A percentile compares a stretch with the other conserved stretches of the same genome.
Conservation (phyloP, 2,113 vertebrate species). For the Pygoscelis adeliae region DNA sequence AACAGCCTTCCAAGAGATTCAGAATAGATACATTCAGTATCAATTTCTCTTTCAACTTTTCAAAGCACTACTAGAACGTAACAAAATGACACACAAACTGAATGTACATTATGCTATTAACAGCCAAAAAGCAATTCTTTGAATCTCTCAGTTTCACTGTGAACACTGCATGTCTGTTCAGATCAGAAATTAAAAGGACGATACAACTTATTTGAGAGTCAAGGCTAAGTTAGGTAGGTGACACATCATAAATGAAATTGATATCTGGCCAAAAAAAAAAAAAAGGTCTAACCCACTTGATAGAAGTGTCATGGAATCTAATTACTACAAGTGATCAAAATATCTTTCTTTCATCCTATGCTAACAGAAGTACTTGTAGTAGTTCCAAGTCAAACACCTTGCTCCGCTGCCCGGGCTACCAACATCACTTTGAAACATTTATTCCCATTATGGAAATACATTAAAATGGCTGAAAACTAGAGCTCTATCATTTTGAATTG, state of each 20-base stretch:
- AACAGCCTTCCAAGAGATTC: background rate
- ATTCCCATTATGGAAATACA: background rate
- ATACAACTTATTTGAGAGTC: background rate
- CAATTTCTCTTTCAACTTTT: background rate
- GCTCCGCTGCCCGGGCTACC: background rate
- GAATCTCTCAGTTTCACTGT: rapidly evolving
- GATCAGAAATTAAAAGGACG: background rate
- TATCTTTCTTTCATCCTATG: background rate
- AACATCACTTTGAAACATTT: background rate
- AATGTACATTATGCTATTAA: rapidly evolving
- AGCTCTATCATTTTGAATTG: background rate
- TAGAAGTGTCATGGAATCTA: background rate
- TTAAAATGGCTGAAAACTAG: background rate
- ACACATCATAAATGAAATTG: background rate
- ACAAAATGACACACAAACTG: background rate
- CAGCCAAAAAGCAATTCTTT: background rate
- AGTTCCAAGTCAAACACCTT: background rate
- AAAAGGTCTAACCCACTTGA: background rate
- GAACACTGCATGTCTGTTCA: rapidly evolving
- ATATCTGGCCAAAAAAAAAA: background rate
- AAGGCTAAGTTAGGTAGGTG: background rate
- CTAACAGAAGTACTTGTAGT: background rate
- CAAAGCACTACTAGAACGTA: background rate
- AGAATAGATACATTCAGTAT: background rate
- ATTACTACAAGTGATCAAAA: background rate